Evolutionary conservation across 2,888 invertebrate species (phyloP), one percentile per base, ranked within the genome.

Genomic region (Onchidella celtica): DNA sequence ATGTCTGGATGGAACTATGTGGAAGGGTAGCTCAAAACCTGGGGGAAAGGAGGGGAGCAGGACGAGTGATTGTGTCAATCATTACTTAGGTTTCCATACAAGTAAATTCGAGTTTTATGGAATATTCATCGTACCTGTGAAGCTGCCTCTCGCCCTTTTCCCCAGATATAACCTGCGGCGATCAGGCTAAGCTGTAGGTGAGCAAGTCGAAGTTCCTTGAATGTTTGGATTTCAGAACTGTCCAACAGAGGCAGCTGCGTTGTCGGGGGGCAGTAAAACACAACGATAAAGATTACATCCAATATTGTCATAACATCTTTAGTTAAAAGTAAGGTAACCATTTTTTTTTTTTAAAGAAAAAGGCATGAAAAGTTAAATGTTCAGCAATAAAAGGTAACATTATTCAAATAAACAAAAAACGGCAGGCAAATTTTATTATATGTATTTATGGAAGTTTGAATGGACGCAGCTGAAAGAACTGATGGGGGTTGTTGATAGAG

Each of bases 151-250:
- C 61, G 36, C 1, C 74, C 74, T 27, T 34, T 29, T 24, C 63
- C 74, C 74, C 74, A 74, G 11, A 24, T 32, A 36, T 74, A 74
- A 21, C 74, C 74, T 34, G 34, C 34, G 9, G 61, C 24, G 11
- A 74, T 74, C 11, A 61, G 36, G 55, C n/a, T 14, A n/a, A 74
- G 74, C 34, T 74, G 74, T 3, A 74, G 74, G 34, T 61, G 63
- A n/a, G 74, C 74, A 9, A 74, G 63, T 34, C 59, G 14, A 1
- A 74, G 63, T 17, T 74, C 74, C 11, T 38, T 40, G 32, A 14
- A 74, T 2, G 24, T 40, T 34, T n/a, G 21, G 11, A 74, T 38
- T 14, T 29, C 3, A 1, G 38, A n/a, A 14, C 24, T 34, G 61
- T 74, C 63, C 63, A 74, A 32, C 63, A 38, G 32, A 63, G 74